A percentile compares a stretch with the other conserved stretches of the same genome.
These are phyloP conservation scores for Drosophila insularis DNA, from an alignment of 1,140 invertebrate species.

Conservation along the genomic window DNA sequence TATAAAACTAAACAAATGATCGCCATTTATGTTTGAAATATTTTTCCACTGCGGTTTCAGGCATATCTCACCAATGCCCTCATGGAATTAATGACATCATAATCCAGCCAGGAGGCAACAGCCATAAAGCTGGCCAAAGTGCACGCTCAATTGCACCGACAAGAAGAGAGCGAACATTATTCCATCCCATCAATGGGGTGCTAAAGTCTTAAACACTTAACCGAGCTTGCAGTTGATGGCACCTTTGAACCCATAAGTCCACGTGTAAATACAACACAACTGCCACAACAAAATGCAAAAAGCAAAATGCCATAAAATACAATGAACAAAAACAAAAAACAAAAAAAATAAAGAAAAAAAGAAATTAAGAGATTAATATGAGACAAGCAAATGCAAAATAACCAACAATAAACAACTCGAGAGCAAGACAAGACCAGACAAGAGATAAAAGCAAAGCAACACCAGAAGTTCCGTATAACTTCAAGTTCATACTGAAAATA, in stretches of 20 bases:
- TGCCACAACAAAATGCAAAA: slow-evolving; percentile 42
- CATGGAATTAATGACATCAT: not conserved
- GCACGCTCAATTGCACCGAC: not conserved
- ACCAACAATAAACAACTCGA: slow-evolving; percentile 55
- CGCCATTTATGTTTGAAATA: not conserved
- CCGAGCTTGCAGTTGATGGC: slow-evolving; percentile 16
- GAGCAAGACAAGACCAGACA: slow-evolving; percentile 22
- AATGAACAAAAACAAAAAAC: not conserved
- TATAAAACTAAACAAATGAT: not conserved
- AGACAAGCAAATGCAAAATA: slow-evolving; percentile 62
- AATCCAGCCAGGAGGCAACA: not conserved
- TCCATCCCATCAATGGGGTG: slow-evolving; percentile 4
- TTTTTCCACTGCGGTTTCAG: not conserved
- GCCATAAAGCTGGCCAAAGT: not conserved
- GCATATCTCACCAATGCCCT: not conserved
- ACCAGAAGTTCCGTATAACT: not conserved
- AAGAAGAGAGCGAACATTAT: slow-evolving; percentile 1
- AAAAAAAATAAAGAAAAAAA: slow-evolving; percentile 15
- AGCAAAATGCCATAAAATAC: slow-evolving; percentile 3
- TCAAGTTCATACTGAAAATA: not conserved
- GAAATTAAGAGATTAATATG: slow-evolving; percentile 66
- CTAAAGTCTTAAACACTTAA: slow-evolving; percentile 23
- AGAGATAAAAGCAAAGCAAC: slow-evolving; percentile 33
- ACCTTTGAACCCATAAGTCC: slow-evolving; percentile 48
- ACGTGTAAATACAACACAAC: slow-evolving; percentile 41